Evolutionary conservation across 2,888 invertebrate species (phyloP).

Genomic region (Polyommatus iphigenia): DNA sequence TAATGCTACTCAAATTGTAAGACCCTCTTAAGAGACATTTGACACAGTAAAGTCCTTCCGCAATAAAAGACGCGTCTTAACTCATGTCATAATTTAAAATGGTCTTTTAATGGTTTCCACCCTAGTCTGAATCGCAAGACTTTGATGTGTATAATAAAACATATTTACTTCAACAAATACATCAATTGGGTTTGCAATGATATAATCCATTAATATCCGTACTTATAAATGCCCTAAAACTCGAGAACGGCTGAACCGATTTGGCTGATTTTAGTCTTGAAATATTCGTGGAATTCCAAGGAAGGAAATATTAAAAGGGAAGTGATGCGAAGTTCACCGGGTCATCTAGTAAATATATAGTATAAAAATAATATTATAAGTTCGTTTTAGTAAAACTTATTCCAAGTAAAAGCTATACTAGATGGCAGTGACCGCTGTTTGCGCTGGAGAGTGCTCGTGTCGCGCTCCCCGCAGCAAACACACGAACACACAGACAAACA

Average conservation of each 20-base stretch:
- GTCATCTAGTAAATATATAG: too few relatives aligned
- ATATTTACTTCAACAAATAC: too few relatives aligned
- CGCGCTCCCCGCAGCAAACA: slow-evolving; percentile 48
- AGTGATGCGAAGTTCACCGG: too few relatives aligned
- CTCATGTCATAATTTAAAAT: not conserved
- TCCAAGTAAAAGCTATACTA: not conserved
- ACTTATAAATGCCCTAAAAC: too few relatives aligned
- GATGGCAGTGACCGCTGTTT: slow-evolving; percentile 41
- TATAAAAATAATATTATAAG: too few relatives aligned
- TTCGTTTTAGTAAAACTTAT: not conserved
- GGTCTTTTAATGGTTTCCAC: not conserved
- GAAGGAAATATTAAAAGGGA: too few relatives aligned
- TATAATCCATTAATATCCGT: too few relatives aligned
- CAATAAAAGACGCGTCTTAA: not conserved
- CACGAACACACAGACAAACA: slow-evolving; percentile 38
- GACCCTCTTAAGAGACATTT: not conserved
- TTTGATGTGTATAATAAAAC: not conserved
- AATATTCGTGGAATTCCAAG: too few relatives aligned
- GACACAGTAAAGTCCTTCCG: not conserved
- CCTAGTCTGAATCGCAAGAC: not conserved
- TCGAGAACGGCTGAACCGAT: too few relatives aligned
- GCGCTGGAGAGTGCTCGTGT: slow-evolving; percentile 51
- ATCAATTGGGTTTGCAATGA: too few relatives aligned
- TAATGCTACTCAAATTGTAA: not conserved
- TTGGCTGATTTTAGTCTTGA: too few relatives aligned